Evolutionary conservation across 2,888 invertebrate species (phyloP).

Genomic region (Cheilosia grossa): DNA sequence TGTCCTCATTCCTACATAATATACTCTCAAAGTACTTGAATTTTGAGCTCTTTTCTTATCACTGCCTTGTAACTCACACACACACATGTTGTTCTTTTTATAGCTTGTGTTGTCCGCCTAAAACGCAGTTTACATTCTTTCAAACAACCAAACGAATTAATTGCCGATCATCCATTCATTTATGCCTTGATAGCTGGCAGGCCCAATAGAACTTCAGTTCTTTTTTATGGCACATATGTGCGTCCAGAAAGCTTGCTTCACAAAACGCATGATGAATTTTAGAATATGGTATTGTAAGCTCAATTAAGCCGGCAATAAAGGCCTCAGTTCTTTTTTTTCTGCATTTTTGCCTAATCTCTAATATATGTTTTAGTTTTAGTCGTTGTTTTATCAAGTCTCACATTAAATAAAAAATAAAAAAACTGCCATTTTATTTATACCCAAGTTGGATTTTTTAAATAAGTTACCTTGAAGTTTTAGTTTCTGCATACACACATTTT

Average conservation of each 20-base stretch:
- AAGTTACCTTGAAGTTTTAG: neutral
- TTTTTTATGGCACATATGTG: conserved; percentile 55
- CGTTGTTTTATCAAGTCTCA: neutral
- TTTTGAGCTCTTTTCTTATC: conserved; percentile 15
- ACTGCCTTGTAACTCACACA: conserved; percentile 48
- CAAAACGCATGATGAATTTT: conserved; percentile 47
- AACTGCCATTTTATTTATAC: neutral
- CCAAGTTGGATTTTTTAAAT: neutral
- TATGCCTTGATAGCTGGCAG: conserved; percentile 61
- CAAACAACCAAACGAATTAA: conserved; percentile 48
- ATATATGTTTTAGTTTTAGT: conserved; percentile 5
- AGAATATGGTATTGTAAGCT: conserved; percentile 28
- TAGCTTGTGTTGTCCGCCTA: conserved; percentile 66
- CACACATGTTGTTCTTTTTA: conserved; percentile 67
- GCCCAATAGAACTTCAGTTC: conserved; percentile 30
- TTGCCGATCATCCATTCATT: conserved; percentile 72
- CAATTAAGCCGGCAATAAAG: neutral
- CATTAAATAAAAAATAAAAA: conserved; percentile 1
- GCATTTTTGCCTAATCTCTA: conserved; percentile 9
- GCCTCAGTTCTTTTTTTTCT: neutral
- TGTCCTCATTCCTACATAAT: conserved; percentile 28
- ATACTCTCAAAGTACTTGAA: neutral
- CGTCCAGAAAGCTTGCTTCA: conserved; percentile 38
- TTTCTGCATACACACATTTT: neutral
- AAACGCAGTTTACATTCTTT: conserved; percentile 46